Conservation (phyloP, 2,797 vertebrate species). For the Gastrophryne carolinensis region DNA sequence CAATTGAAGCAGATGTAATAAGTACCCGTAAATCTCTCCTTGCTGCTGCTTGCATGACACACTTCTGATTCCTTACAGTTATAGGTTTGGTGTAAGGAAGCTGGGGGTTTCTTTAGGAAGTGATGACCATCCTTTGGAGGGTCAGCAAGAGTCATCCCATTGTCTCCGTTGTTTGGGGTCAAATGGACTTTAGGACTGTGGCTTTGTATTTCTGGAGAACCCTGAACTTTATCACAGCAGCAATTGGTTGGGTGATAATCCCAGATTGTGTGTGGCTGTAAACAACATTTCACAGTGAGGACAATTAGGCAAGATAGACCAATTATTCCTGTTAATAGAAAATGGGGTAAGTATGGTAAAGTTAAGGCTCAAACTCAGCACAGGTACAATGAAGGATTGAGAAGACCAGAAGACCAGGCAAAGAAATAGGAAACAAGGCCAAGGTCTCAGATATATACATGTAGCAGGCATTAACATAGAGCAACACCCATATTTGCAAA, state of each 20-base stretch:
- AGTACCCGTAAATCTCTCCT: slow-evolving; percentile 38
- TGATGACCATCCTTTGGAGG: slow-evolving; percentile 53
- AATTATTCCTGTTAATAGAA: slow-evolving; percentile 60
- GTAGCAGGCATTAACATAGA: no score
- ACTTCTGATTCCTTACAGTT: slow-evolving; percentile 30
- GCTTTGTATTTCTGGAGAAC: slow-evolving; percentile 56
- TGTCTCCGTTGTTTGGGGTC: slow-evolving; percentile 58
- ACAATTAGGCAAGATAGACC: slow-evolving; percentile 71
- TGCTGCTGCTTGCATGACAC: slow-evolving; percentile 44
- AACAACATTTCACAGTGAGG: slow-evolving; percentile 68
- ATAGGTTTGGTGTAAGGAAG: slow-evolving; percentile 28
- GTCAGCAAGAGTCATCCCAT: slow-evolving; percentile 59
- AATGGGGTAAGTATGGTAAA: slow-evolving; percentile 43
- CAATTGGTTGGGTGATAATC: slow-evolving; percentile 56
- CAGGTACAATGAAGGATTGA: no score
- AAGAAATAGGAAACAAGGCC: no score
- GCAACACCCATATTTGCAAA: no score
- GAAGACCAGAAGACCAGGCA: no score
- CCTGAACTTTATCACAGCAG: slow-evolving; percentile 54
- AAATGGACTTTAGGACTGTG: slow-evolving; percentile 59
- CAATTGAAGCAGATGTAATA: slow-evolving; percentile 62
- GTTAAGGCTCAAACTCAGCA: no score
- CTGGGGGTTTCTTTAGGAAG: slow-evolving; percentile 50
- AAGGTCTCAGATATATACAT: no score
- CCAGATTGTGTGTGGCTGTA: slow-evolving; percentile 60